Percentiles rank a stretch among this genome's conserved stretches.
Conservation (phyloP, 1,140 invertebrate species). For the Steinernema khuongi region DNA sequence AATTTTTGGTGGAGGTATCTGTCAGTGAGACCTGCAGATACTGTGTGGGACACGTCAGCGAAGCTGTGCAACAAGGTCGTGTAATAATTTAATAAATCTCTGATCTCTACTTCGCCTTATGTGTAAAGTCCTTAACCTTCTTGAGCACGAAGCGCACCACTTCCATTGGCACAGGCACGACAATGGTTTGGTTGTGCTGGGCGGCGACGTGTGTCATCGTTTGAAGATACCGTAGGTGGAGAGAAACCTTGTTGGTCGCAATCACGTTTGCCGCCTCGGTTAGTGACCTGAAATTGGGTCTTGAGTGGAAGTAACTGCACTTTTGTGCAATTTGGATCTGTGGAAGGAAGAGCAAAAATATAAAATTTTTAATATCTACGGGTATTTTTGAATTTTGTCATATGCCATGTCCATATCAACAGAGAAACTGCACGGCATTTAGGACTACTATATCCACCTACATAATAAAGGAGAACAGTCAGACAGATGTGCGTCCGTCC, state of each 20-base stretch:
- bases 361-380: not conserved
- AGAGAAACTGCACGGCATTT: not conserved
- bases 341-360: not conserved
- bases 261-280: conserved; percentile 83
- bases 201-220: conserved; percentile 62
- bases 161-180: conserved; percentile 45
- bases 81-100: no score
- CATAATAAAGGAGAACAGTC: no score
- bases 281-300: conserved; percentile 67
- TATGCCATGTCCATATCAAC: not conserved
- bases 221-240: conserved; percentile 58
- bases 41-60: no score
- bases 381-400: not conserved
- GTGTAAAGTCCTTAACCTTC: conserved; percentile 25
- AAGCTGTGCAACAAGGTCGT: no score
- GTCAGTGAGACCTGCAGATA: no score
- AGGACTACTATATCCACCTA: no score
- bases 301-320: not conserved
- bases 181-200: conserved; percentile 64
- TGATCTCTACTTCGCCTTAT: not conserved
- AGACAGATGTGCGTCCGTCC: no score
- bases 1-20: no score
- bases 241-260: conserved; percentile 59
- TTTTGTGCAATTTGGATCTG: not conserved
- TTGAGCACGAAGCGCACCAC: conserved; percentile 32